Percentiles rank a stretch among this genome's conserved stretches.
Conservation (phyloP, 2,888 invertebrate species). For the Leptogaster cylindrica region DNA sequence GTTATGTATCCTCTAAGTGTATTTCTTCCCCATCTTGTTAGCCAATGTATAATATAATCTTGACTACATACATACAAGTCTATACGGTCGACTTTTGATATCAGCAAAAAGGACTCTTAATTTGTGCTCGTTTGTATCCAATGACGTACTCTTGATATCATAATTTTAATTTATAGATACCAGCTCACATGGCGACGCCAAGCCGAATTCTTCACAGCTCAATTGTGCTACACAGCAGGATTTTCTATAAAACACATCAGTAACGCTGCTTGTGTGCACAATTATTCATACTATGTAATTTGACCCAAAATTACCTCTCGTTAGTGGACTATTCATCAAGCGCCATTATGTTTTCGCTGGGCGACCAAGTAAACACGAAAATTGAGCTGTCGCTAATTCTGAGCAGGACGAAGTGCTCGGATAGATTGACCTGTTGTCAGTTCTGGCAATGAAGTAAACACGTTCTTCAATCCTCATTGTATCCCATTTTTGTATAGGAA, state of each 20-base stretch:
- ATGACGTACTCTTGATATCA: conserved; percentile 50
- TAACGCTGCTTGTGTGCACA: conserved; percentile 34
- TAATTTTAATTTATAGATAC: conserved; percentile 50
- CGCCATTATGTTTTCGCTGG: conserved; percentile 47
- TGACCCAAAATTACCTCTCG: conserved; percentile 52
- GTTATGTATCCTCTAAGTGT: no score
- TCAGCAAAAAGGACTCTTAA: conserved; percentile 45
- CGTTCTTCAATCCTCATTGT: background rate
- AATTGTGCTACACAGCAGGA: background rate
- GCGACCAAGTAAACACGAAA: conserved; percentile 50
- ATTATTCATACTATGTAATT: conserved; percentile 50
- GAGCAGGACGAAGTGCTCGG: background rate
- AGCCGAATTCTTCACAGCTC: conserved; percentile 16
- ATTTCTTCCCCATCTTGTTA: background rate
- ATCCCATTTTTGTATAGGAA: background rate
- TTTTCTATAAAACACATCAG: background rate
- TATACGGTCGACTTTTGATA: conserved; percentile 14
- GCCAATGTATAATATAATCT: background rate
- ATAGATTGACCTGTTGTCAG: background rate
- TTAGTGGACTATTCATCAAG: conserved; percentile 53
- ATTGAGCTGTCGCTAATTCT: conserved; percentile 45
- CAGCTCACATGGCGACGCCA: conserved; percentile 37
- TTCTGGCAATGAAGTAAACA: background rate
- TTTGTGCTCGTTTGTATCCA: conserved; percentile 49
- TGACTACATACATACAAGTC: background rate